These are phyloP conservation scores for Zosterops hypoxanthus DNA, from an alignment of 2,113 vertebrate species.

Conservation along the genomic window DNA sequence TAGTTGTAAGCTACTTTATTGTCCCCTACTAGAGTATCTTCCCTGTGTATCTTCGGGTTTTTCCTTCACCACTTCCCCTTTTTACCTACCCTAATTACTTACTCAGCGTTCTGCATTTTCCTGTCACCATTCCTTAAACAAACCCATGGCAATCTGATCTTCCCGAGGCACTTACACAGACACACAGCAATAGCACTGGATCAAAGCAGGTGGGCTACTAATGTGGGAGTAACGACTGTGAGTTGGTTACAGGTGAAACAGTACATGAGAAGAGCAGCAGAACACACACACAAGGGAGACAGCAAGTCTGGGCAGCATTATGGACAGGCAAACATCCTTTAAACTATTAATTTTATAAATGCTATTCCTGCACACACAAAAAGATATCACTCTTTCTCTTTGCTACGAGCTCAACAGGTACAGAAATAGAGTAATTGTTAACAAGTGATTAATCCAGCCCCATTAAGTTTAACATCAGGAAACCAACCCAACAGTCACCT, in stretches of 20 bases:
- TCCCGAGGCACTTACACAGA: neutral
- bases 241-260: neutral
- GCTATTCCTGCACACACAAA: neutral
- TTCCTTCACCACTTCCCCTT: neutral
- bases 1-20: neutral
- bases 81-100: conserved; percentile 2
- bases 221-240: neutral
- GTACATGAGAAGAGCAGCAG: neutral
- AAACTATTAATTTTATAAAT: neutral
- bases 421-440: neutral
- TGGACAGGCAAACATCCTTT: neutral
- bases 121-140: neutral
- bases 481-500: neutral
- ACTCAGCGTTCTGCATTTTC: neutral
- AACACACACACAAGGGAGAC: neutral
- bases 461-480: neutral
- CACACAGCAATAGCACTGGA: neutral
- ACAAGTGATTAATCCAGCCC: neutral
- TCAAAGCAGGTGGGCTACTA: neutral
- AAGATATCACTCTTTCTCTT: neutral
- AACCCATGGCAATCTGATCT: neutral
- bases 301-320: neutral
- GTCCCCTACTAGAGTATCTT: neutral
- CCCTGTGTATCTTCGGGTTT: neutral
- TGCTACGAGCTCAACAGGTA: neutral